Percentiles rank a stretch among this genome's conserved stretches.
Conservation (phyloP, 2,888 invertebrate genomes). For the Cyrtodaria siliqua region DNA sequence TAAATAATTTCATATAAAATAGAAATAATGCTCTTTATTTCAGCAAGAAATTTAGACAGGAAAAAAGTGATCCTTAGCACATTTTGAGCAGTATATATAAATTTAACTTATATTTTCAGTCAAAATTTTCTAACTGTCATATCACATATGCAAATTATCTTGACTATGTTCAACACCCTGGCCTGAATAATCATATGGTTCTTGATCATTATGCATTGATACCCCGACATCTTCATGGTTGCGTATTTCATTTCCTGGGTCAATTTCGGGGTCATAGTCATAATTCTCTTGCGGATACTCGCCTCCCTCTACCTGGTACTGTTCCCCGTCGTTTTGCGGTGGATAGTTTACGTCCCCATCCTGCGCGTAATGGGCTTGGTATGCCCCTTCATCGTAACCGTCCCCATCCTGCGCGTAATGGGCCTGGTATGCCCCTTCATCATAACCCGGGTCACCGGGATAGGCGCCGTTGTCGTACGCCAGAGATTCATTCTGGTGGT, state of each 20-base stretch:
- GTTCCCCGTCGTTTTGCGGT: not conserved
- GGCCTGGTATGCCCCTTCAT: not conserved
- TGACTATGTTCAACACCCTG: no score
- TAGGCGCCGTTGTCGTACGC: constrained; percentile 47
- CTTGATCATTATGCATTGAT: constrained; percentile 11
- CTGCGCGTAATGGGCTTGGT: not conserved
- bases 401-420: not conserved
- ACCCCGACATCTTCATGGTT: constrained; percentile 31
- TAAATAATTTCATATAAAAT: no score
- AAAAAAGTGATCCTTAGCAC: no score
- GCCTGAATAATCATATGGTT: constrained; percentile 2
- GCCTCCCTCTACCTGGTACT: not conserved
- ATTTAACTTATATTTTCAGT: no score
- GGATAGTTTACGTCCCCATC: constrained; percentile 2
- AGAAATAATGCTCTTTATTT: no score
- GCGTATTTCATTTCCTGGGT: constrained; percentile 15
- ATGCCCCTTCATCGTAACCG: constrained; percentile 11
- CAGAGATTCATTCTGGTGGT: not conserved
- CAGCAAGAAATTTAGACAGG: no score
- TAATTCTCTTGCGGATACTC: constrained; percentile 8
- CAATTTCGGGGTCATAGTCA: not conserved
- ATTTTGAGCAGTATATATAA: no score
- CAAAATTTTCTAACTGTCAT: no score
- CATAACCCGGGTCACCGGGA: constrained; percentile 38
- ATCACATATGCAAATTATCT: no score